phyloP scores from a whole-genome alignment of 2,888 invertebrate genomes.

The Netelia inedita region DNA sequence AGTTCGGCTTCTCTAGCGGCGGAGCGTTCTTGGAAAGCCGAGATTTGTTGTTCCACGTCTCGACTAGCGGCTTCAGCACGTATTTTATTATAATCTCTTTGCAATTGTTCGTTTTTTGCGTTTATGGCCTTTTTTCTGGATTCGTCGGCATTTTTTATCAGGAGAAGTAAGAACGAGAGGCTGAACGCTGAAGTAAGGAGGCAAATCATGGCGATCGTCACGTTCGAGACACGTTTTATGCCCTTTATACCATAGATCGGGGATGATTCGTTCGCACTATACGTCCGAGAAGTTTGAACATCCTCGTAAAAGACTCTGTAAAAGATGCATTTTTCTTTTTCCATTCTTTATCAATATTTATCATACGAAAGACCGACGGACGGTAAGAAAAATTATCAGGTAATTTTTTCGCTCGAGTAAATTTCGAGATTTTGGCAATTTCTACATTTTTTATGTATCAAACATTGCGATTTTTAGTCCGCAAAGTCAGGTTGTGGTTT shows the following conservation, averaged over 20 bases:
- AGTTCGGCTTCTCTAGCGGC: neutral
- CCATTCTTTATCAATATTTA: neutral
- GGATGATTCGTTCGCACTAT: conserved; percentile 67
- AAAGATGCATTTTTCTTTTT: neutral
- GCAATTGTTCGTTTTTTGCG: conserved; percentile 86
- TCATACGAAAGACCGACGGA: neutral
- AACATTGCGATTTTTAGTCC: neutral
- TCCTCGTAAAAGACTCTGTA: conserved; percentile 54
- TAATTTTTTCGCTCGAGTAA: neutral
- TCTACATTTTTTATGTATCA: neutral
- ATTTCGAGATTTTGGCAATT: neutral
- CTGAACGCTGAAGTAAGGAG: conserved; percentile 87
- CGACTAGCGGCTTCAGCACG: conserved; percentile 86
- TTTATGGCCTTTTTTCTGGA: conserved; percentile 85
- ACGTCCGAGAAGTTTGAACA: neutral
- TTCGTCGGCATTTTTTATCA: conserved; percentile 87
- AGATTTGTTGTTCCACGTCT: conserved; percentile 29
- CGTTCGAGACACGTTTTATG: conserved; percentile 88
- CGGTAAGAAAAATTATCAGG: conserved; percentile 10
- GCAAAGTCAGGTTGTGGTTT: no score
- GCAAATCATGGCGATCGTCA: conserved; percentile 87
- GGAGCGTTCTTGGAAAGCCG: conserved; percentile 24
- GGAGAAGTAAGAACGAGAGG: conserved; percentile 87
- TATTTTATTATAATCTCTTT: conserved; percentile 86
- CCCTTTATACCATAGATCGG: conserved; percentile 89